Conservation (phyloP, 2,888 invertebrate species). For the Ypsolopha scabrella region DNA sequence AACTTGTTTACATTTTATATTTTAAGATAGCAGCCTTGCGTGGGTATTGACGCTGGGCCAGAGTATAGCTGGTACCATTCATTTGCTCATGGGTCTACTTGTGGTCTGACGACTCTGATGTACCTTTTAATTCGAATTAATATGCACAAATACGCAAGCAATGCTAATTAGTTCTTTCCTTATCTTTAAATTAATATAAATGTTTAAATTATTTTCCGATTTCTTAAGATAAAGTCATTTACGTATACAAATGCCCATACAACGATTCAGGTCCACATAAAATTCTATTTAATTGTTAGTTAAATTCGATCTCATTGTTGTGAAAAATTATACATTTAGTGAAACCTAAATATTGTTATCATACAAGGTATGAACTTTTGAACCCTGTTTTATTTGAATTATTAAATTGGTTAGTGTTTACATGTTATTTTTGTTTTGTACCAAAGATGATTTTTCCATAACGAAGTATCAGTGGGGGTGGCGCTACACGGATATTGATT, state of each 20-base stretch:
- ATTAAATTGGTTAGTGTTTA: constrained; percentile 35
- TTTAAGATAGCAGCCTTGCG: constrained; percentile 57
- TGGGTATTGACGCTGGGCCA: constrained; percentile 19
- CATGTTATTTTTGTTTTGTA: constrained; percentile 47
- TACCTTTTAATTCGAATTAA: too few relatives aligned
- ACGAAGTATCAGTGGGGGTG: constrained; percentile 11
- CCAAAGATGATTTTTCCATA: constrained; percentile 41
- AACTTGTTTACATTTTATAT: constrained; percentile 67
- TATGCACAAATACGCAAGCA: too few relatives aligned
- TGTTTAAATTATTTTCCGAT: too few relatives aligned
- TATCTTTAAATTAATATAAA: too few relatives aligned
- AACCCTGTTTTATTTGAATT: constrained; percentile 30
- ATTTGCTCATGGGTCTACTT: too few relatives aligned
- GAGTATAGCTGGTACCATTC: too few relatives aligned
- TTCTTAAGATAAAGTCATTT: too few relatives aligned
- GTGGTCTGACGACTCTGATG: too few relatives aligned
- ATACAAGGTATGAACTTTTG: constrained; percentile 66
- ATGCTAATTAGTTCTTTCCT: too few relatives aligned
- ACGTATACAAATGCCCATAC: constrained; percentile 21
- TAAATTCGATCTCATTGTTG: constrained; percentile 68
- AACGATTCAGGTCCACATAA: constrained; percentile 48
- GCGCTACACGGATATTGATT: too few relatives aligned
- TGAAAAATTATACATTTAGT: constrained; percentile 48
- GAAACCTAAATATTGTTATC: constrained; percentile 60
- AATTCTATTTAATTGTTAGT: constrained; percentile 13